A percentile compares a stretch with the other conserved stretches of the same genome.
These are phyloP conservation scores for Hylaea fasciaria DNA, from an alignment of 2,888 invertebrate species.

Conservation along the genomic window DNA sequence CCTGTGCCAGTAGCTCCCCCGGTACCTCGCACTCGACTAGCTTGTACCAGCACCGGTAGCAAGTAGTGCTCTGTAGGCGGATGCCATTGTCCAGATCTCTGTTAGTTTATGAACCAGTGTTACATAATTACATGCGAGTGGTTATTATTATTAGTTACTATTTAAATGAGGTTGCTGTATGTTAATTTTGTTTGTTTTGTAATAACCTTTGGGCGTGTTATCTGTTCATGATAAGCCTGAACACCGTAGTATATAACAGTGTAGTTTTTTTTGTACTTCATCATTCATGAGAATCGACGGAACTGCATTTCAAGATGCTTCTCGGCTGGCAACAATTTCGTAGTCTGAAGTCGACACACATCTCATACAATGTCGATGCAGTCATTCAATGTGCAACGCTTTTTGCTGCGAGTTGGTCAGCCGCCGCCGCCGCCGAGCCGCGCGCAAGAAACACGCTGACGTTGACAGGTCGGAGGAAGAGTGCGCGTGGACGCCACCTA, in stretches of 20 bases:
- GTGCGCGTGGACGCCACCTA: conserved; percentile 48
- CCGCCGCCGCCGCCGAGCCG: neutral
- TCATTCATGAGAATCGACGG: neutral
- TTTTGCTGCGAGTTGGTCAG: conserved; percentile 6
- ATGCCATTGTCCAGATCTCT: conserved; percentile 7
- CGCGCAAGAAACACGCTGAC: neutral
- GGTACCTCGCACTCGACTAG: neutral
- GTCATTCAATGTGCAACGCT: conserved; percentile 3
- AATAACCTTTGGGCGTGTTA: neutral
- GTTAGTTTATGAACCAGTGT: conserved; percentile 11
- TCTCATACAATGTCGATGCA: conserved; percentile 14
- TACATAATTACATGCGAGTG: neutral
- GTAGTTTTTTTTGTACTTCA: neutral
- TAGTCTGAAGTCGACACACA: neutral
- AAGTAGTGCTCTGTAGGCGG: conserved; percentile 1
- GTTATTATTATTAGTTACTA: conserved; percentile 3
- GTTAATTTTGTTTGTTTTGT: conserved; percentile 1
- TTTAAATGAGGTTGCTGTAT: neutral
- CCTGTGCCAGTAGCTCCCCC: neutral
- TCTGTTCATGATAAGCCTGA: neutral
- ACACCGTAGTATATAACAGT: neutral
- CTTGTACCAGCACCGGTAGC: neutral
- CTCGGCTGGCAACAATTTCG: neutral
- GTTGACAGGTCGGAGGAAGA: neutral
- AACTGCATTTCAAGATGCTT: neutral